Base-by-base conservation (phyloP, 2,797 vertebrate species). In the Urophycis tenuis region DNA sequence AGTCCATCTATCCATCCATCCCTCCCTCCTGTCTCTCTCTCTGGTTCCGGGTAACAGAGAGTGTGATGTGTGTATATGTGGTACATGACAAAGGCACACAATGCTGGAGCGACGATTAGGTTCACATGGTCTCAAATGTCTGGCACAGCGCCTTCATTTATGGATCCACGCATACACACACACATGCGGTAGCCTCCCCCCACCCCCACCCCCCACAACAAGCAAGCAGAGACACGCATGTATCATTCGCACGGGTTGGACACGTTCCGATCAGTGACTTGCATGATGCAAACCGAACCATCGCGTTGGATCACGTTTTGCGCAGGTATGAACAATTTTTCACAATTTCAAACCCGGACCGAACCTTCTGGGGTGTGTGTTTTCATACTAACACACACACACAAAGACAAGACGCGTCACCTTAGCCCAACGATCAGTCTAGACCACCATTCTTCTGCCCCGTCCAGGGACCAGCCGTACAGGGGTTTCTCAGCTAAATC, bases 401-500 rank as follows among this genome's bases (percentile, higher is more conserved):
- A 25, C 34, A 22, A 19, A 60, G 35, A 72, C 74, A 73, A 53
- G 53, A 64, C 4, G 36, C 41, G 11, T 45, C 35, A 77, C 17
- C 5, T 60, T 19, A 49, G 17, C 19, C 45, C 45, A 2, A 25
- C 6, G 32, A 33, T 12, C n/a, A 69, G 60, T 73, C 41, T 33
- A n/a, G n/a, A n/a, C n/a, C n/a, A n/a, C n/a, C n/a, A 41, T 35
- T n/a, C 30, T 10, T 36, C 6, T 29, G 78, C 72, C 81, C 77
- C 80, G 83, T 72, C 78, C 22, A 60, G 67, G 30, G 35, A 74
- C 78, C 76, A 74, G 75, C 72, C 33, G 53, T 31, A 75, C 79
- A 81, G 49, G 35, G 76, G 75, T 74, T 74, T 75, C 72, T 84
- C 77, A 71, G 72, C 80, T 53, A 81, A n/a, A 67, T 81, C 74